Evolutionary conservation across 2,888 invertebrate genomes (phyloP), one percentile per base, ranked within the genome.

Genomic region (Dione juno): DNA sequence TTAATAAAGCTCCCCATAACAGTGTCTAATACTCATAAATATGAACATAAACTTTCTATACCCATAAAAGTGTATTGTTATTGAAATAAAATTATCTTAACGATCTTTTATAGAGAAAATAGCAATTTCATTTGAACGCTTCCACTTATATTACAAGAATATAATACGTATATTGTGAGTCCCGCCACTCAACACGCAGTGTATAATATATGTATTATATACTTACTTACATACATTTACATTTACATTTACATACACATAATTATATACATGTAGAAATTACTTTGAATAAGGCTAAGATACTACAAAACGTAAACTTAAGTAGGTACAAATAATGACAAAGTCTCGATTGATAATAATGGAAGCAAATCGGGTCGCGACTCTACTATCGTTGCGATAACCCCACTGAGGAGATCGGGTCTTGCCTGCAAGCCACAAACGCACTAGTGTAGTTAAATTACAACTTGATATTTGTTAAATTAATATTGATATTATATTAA

Each of bases 371-470:
- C 64, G 74, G 75, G 72, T 75, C 75, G 63, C 74, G 67, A 65
- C 67, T 66, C 61, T 48, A 72, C 75, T 77, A 76, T 77, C 76
- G 52, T 41, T 13, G 48, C 14, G 85, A 84, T 84, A 83, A 81
- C 83, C 82, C 83, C 69, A 53, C 69, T 66, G 77, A 80, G 82
- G 83, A 82, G 86, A 82, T 79, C 82, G 78, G 80, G 81, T 78
- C 80, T 74, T 76, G 79, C 72, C 74, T 76, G 75, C 28, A 45
- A 35, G 45, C 73, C 75, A 75, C 45, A 61, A 45, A 61, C 74
- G 70, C 57, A 40, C 45, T 19, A 43, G 8, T 11, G 40, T 19
- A 21, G 21, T 59, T 40, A 67, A 40, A 13, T 43, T n/a, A 40
- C 45, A 28, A 21, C 50, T 57, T 14, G 16, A 19, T 61, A 61